These are phyloP conservation scores for Tenualosa ilisha DNA, from an alignment of 2,797 vertebrate species.

Conservation along the genomic window DNA sequence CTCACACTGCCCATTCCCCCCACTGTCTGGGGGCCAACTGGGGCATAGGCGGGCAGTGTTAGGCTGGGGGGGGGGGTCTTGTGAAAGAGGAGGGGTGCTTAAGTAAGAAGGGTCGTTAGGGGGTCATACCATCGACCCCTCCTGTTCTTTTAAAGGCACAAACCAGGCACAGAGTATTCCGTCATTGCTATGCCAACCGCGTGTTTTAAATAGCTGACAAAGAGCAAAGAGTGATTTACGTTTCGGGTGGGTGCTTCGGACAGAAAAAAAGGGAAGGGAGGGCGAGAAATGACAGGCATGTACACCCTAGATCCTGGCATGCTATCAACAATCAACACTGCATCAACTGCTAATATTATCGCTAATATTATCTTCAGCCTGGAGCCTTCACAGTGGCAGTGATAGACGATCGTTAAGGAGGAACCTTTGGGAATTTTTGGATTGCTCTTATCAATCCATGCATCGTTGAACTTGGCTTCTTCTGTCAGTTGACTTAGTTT, in stretches of 20 bases:
- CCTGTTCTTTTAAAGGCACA: conserved; percentile 53
- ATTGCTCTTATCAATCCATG: background rate
- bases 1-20: conserved; percentile 30
- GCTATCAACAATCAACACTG: conserved; percentile 49
- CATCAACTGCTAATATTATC: conserved; percentile 40
- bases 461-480: background rate
- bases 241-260: conserved; percentile 7
- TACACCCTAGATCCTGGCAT: conserved; percentile 35
- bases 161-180: conserved; percentile 42
- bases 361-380: conserved; percentile 40
- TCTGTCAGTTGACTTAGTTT: conserved; percentile 8
- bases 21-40: background rate
- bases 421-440: conserved; percentile 1
- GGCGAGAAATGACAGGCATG: conserved; percentile 49
- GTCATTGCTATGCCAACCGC: conserved; percentile 52
- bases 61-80: background rate
- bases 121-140: conserved; percentile 27
- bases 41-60: background rate
- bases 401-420: background rate
- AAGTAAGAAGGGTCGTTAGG: background rate
- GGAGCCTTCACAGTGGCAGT: background rate
- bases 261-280: conserved; percentile 39
- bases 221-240: conserved; percentile 48
- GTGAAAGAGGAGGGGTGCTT: background rate
- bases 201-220: conserved; percentile 53